Evolutionary conservation across 2,888 invertebrate species (phyloP).

Genomic region (Meiosimyza decipiens): DNA sequence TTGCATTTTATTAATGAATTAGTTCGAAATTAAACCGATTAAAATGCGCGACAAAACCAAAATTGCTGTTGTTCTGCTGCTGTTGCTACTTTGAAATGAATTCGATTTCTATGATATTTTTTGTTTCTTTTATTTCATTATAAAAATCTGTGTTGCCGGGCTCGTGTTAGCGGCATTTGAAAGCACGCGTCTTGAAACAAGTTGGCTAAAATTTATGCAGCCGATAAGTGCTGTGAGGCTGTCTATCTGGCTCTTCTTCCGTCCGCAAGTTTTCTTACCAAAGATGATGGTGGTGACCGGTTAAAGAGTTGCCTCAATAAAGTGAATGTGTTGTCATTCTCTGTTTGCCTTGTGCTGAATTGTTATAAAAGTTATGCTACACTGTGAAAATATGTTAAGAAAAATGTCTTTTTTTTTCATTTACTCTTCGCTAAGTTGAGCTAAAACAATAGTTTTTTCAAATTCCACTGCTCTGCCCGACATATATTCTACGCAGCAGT

Average conservation of each 20-base stretch:
- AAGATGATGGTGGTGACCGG: conserved; percentile 12
- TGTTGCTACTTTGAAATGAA: background rate
- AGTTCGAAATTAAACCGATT: too few species aligned
- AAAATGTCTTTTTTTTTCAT: too few species aligned
- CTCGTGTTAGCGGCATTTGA: background rate
- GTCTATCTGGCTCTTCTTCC: background rate
- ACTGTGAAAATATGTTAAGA: background rate
- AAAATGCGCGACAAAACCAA: too few species aligned
- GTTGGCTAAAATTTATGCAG: background rate
- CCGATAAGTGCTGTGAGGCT: background rate
- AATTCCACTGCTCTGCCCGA: too few species aligned
- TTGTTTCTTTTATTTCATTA: background rate
- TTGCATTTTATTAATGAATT: too few species aligned
- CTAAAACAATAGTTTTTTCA: too few species aligned
- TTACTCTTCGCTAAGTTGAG: too few species aligned
- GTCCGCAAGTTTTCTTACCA: background rate
- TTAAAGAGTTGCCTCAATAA: conserved; percentile 10
- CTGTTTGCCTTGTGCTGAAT: conserved; percentile 20
- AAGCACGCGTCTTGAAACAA: conserved; percentile 11
- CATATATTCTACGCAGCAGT: too few species aligned
- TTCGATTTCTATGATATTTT: background rate
- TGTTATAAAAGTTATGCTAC: background rate
- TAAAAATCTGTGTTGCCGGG: too few species aligned
- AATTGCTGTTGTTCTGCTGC: background rate
- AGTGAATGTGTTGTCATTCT: conserved; percentile 10